Base-by-base conservation (phyloP, 2,113 vertebrate species). In the Podarcis raffonei region DNA sequence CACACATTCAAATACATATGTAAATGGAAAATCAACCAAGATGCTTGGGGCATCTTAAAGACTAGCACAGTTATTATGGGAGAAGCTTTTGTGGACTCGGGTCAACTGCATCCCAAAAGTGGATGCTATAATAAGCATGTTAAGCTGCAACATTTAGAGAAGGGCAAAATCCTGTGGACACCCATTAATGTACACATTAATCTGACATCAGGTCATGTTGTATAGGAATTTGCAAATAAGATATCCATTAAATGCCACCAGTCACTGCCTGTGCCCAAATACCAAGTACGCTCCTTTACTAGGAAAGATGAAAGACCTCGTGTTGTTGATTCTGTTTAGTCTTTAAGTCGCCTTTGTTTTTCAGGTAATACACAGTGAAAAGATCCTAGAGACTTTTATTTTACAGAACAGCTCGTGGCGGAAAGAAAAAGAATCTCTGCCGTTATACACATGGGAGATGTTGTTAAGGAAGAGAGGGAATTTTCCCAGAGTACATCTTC, bases 401-500 rank as follows among this genome's bases (percentile, higher is more conserved):
- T 32, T 8, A 32, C 9, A 85, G 42, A 12, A 27, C 6, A 42
- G 30, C 88, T 84, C 83, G 75, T 32, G 48, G 66, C 85, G 86
- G 39, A 35, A 35, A 23, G 68, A 18, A 35, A 90, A 68, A 53
- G 30, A 53, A 15, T 20, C 86, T 90, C 87, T 39, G 78, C 65
- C 71, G 71, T 37, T 8, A 15, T 83, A 37, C 8, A 48, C 37
- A 92, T 90, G 7, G 75, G 37, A 91, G 79, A 86, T 85, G 89
- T 76, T 92, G 92, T 90, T 68, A 86, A 89, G 82, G 48, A 85
- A 37, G 79, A 85, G 66, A 6, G 81, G 81, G 80, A 75, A 80
- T 88, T 91, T 88, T 85, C 93, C 89, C 72, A 83, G 0, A 83
- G 81, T 74, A 91, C 59, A 84, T 71, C 89, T 85, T 16, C 86